Evolutionary conservation across 2,797 vertebrate species (phyloP).

Genomic region (Salmo trutta): DNA sequence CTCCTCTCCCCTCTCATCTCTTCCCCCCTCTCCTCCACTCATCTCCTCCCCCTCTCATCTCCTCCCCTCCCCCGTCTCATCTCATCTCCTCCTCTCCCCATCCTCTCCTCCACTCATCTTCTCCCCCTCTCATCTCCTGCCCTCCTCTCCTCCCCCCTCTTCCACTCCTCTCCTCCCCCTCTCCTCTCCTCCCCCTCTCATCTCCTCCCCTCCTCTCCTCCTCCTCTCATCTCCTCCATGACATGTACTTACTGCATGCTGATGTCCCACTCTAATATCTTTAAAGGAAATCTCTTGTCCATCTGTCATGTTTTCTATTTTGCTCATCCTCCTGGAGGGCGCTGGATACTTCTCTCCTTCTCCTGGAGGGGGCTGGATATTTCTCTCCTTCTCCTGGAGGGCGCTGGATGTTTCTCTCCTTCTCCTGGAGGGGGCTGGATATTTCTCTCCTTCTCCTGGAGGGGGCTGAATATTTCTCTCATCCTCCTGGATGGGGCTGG

Average conservation of each 20-base stretch:
- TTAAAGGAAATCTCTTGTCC: slow-evolving; percentile 61
- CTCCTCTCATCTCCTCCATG: slow-evolving; percentile 38
- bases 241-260: slow-evolving; percentile 67
- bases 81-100: no score
- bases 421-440: no score
- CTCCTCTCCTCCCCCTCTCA: slow-evolving; percentile 30
- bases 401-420: background rate
- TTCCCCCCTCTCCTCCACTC: no score
- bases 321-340: slow-evolving; percentile 56
- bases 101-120: slow-evolving; percentile 36
- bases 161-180: slow-evolving; percentile 27
- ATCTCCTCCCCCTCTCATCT: no score
- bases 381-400: no score
- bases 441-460: no score
- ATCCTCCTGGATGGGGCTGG: no score
- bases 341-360: slow-evolving; percentile 46
- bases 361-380: background rate
- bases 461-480: no score
- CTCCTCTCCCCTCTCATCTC: no score
- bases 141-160: slow-evolving; percentile 14
- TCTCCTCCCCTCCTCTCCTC: slow-evolving; percentile 16
- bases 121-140: slow-evolving; percentile 18
- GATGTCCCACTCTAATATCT: slow-evolving; percentile 61
- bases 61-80: no score
- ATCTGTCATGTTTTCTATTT: slow-evolving; percentile 68